Conservation (phyloP, 1,140 invertebrate species). For the Sinella curviseta region DNA sequence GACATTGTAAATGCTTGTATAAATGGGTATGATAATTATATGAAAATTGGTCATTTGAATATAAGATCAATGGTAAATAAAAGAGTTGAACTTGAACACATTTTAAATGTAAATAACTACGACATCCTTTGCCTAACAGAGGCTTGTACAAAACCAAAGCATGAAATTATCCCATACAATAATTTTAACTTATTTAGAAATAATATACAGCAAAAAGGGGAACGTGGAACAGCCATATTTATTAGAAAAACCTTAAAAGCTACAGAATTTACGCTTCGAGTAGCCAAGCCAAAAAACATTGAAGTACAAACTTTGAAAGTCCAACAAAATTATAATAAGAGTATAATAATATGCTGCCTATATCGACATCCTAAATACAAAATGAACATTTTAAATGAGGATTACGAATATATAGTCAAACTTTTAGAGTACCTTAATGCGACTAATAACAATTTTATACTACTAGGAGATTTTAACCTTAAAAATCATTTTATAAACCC, state of each 20-base stretch:
- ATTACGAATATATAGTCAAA: not conserved
- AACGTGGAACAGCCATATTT: not conserved
- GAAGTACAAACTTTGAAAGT: not conserved
- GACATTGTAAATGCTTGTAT: not conserved
- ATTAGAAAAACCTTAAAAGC: not conserved
- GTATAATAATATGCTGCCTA: not conserved
- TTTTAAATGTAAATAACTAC: not conserved
- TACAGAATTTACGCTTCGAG: not conserved
- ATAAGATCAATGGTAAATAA: not conserved
- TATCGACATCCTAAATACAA: constrained; percentile 6
- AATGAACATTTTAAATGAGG: not conserved
- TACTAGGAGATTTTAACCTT: constrained; percentile 14
- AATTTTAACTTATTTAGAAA: not conserved
- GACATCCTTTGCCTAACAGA: not conserved
- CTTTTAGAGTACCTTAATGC: not conserved
- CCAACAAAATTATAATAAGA: not conserved
- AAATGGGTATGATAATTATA: not conserved
- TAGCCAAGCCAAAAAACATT: not conserved
- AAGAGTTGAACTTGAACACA: not conserved
- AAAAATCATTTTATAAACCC: not conserved
- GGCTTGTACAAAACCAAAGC: not conserved
- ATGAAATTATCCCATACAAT: not conserved
- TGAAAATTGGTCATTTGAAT: constrained; percentile 9
- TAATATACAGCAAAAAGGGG: not conserved
- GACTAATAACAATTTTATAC: not conserved